Evolutionary conservation across 2,888 invertebrate species (phyloP).

Genomic region (Epicampocera succincta): DNA sequence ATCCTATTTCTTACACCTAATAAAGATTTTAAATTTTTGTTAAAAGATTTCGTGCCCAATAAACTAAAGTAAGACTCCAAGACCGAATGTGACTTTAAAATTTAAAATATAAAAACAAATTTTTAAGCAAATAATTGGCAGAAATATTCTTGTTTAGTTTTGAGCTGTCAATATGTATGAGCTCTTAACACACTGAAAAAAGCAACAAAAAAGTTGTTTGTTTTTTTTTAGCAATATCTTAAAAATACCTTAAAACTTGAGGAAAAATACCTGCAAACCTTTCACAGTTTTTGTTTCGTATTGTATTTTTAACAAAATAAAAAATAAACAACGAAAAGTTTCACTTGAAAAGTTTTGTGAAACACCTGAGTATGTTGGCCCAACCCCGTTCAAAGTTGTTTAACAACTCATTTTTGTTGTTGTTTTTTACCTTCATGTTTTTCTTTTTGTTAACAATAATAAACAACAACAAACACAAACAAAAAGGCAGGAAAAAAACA

Average conservation of each 20-base stretch:
- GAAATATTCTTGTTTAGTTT: no score
- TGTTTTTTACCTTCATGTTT: slow-evolving; percentile 4
- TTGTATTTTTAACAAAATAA: slow-evolving; percentile 5
- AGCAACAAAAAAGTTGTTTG: no score
- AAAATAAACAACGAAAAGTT: slow-evolving; percentile 44
- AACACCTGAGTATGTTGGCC: slow-evolving; percentile 64
- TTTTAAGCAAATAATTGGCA: no score
- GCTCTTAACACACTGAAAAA: no score
- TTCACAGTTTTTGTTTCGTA: neutral
- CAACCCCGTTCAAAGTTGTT: slow-evolving; percentile 58
- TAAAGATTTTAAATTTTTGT: no score
- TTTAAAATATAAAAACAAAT: no score
- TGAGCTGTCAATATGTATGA: no score
- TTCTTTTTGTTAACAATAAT: slow-evolving; percentile 41
- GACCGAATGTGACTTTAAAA: no score
- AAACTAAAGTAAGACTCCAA: no score
- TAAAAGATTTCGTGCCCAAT: no score
- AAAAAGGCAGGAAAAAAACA: neutral
- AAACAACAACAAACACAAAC: slow-evolving; percentile 21
- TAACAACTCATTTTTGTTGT: slow-evolving; percentile 28
- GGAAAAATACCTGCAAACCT: neutral
- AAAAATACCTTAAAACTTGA: neutral
- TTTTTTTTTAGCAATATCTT: no score
- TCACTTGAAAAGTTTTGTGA: slow-evolving; percentile 45
- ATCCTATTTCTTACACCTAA: no score